Base-by-base conservation (phyloP, 2,113 vertebrate species). In the Poeciliopsis prolifica region DNA sequence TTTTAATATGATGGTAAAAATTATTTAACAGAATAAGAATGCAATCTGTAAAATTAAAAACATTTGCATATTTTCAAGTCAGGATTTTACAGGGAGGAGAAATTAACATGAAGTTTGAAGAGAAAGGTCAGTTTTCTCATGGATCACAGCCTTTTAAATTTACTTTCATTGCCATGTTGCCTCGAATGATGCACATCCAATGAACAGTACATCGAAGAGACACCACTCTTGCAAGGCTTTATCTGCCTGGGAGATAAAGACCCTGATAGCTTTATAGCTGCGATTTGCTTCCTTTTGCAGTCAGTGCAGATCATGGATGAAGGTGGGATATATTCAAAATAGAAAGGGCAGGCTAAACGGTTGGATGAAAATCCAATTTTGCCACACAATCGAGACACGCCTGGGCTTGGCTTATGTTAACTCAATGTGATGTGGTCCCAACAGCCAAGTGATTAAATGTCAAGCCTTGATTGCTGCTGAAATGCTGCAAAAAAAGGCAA, bases 301-400 rank as follows among this genome's bases (percentile, higher is more conserved):
- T 75, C 64, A 63, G 9, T 60, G 58, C 40, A 65, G 74, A 61
- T 86, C 58, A 42, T 54, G 84, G 80, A 89, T 81, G 74, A 75
- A 88, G 84, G 60, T 61, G 86, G 83, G 84, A 86, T 85, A 78
- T 79, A 80, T 90, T 79, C 82, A 78, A 86, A 89, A 89, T 87
- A 77, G 86, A 14, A 17, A 61, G 68, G 70, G 74, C 70, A 82
- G 75, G 82, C 77, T 87, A 79, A 91, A 89, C 80, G 82, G 74
- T 85, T 80, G 88, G 78, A 82, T 87, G 82, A 83, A 90, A 90
- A 91, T 91, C 91, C 89, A 88, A 93, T 92, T 92, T 91, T 79
- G 70, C 73, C 77, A 51, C 75, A 86, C 89, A 89, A 89, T 92
- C 86, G 86, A 89, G 90, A 91, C 78, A 65, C 75, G 85, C 60